These are phyloP conservation scores for Xiphophorus hellerii DNA, from an alignment of 2,113 vertebrate genomes.

Conservation along the genomic window DNA sequence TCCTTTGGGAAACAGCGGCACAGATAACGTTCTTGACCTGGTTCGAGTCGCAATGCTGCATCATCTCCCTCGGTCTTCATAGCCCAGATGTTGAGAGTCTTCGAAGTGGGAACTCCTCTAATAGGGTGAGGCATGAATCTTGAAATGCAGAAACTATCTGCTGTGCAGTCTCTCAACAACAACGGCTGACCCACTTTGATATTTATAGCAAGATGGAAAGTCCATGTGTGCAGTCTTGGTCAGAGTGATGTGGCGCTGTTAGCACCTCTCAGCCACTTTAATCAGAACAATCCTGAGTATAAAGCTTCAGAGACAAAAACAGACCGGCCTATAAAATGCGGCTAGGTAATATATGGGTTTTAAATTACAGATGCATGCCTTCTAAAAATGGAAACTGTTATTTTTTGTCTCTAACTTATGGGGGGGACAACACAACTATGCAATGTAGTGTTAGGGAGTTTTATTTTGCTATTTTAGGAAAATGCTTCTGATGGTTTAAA, in stretches of 20 bases:
- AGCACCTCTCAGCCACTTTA: conserved; percentile 23
- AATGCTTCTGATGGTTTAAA: conserved; percentile 14
- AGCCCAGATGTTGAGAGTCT: conserved; percentile 53
- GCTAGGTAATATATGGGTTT: neutral
- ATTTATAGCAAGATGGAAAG: conserved; percentile 64
- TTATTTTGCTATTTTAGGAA: neutral
- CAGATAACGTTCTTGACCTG: conserved; percentile 17
- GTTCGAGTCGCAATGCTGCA: conserved; percentile 15
- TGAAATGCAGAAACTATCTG: conserved; percentile 47
- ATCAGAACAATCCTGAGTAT: conserved; percentile 40
- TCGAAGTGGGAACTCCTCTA: conserved; percentile 29
- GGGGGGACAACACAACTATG: neutral
- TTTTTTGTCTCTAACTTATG: neutral
- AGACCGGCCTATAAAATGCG: conserved; percentile 38
- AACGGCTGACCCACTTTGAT: conserved; percentile 69
- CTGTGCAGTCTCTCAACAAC: conserved; percentile 27
- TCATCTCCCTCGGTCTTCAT: conserved; percentile 26
- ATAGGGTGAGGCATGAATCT: conserved; percentile 45
- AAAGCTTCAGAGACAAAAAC: conserved; percentile 31
- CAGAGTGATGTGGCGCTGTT: conserved; percentile 34
- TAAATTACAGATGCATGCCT: neutral
- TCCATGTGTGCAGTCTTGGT: conserved; percentile 11
- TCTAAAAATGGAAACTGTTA: conserved; percentile 18
- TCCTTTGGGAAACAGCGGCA: neutral
- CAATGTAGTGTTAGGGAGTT: neutral